Evolutionary conservation across 1,140 invertebrate species (phyloP), one percentile per base, ranked within the genome.

Genomic region (Orchesella cincta): DNA sequence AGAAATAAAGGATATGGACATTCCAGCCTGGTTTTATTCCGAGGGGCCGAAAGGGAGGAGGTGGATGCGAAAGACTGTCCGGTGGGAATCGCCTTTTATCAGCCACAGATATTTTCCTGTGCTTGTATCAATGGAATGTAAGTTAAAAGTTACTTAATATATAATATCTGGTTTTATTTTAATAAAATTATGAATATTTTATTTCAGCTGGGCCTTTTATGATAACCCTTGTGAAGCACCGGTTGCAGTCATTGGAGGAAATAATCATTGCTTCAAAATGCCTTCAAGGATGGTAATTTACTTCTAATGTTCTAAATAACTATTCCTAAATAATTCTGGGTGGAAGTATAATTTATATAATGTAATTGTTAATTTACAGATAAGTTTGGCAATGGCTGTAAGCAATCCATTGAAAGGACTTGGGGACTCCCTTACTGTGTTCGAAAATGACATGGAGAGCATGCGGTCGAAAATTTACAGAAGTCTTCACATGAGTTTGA

Each of bases 191-290:
- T 46, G 39, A 46, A 46, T 46, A 8, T 46, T 46, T 12, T 12
- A 46, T 46, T 46, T 16, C 54, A 57, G 54, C 12, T 57, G 54
- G 54, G 54, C 54, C n/a, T 57, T 57, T 23, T 57, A 57, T 57
- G 3, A 57, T 3, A 57, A 26, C 26, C 54, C 54, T 16, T 57
- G 54, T 23, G 12, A 57, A 3, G 54, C 3, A 23, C 54, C 54
- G n/a, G n/a, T 57, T 16, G 54, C 54, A 26, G 26, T 57, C 26
- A 23, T 57, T 23, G 54, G 54, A 18, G 54, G 54, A 57, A 57
- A n/a, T n/a, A 57, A 57, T 23, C 54, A 57, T 57, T 57, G 54
- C 54, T 57, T 57, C 54, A 12, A 57, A 57, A 57, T 57, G 54
- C 54, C 54, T 57, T 23, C 39, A 12, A 12, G 20, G 8, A 8